phyloP scores from a whole-genome alignment of 2,113 vertebrate species.

The Otis tarda region DNA sequence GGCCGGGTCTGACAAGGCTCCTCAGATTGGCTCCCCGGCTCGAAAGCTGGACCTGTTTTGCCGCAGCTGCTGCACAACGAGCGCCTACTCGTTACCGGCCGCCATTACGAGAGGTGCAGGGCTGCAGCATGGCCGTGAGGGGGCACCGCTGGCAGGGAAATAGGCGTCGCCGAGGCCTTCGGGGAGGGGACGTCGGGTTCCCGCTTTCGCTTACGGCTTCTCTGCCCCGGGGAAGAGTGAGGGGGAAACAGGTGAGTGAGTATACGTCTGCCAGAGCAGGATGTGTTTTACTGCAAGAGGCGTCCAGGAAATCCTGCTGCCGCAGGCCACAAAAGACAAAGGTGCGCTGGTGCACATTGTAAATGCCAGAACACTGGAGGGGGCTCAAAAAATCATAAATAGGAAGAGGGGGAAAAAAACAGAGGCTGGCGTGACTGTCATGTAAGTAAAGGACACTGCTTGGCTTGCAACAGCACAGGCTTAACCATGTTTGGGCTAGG shows the following conservation, averaged over 20 bases:
- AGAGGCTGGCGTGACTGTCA: accelerated
- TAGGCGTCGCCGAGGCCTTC: too few relatives aligned
- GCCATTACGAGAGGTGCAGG: too few relatives aligned
- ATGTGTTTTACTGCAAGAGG: accelerated
- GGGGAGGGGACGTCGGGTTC: too few relatives aligned
- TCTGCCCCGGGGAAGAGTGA: not conserved
- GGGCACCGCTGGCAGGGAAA: too few relatives aligned
- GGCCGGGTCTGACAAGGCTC: too few relatives aligned
- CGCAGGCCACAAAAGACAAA: not conserved
- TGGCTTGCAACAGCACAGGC: not conserved
- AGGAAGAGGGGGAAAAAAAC: not conserved
- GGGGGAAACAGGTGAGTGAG: too few relatives aligned
- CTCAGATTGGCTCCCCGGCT: accelerated
- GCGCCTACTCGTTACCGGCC: not conserved
- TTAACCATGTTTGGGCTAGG: not conserved
- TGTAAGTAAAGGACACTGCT: accelerated
- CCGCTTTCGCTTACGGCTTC: too few relatives aligned
- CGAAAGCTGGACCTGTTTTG: accelerated
- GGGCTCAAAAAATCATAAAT: not conserved
- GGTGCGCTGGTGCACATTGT: not conserved
- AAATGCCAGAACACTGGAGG: not conserved
- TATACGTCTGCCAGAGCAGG: not conserved
- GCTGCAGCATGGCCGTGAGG: too few relatives aligned
- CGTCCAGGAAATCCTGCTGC: not conserved
- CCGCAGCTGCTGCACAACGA: not conserved